Conservation (phyloP, 2,113 vertebrate genomes). For the Vicugna pacos region DNA sequence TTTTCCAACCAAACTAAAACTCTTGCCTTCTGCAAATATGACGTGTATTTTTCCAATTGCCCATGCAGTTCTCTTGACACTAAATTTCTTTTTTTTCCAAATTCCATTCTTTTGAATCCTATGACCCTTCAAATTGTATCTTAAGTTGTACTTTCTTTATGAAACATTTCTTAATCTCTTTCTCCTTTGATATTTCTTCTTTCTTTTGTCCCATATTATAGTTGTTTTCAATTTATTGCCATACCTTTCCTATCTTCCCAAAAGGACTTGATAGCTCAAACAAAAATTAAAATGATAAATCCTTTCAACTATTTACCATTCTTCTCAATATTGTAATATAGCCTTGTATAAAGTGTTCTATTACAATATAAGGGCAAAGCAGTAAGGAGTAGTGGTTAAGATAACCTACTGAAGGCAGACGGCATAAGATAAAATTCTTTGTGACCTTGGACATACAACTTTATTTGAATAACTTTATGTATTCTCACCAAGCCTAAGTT, state of each 20-base stretch:
- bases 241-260: neutral
- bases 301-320: neutral
- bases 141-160: neutral
- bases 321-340: neutral
- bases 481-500: slow-evolving; percentile 2
- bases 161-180: neutral
- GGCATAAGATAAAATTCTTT: neutral
- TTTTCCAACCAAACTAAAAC: neutral
- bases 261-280: neutral
- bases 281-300: slow-evolving; percentile 2
- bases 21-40: neutral
- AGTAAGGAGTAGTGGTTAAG: neutral
- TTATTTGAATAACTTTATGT: slow-evolving; percentile 45
- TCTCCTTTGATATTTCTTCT: neutral
- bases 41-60: neutral
- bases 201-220: neutral
- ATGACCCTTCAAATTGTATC: neutral
- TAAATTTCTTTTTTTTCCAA: neutral
- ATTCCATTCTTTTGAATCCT: neutral
- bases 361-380: slow-evolving; percentile 8
- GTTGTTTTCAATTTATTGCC: neutral
- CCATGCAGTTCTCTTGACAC: neutral
- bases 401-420: neutral
- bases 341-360: neutral
- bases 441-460: neutral